phyloP scores from a whole-genome alignment of 92 coral and sea anemone species.

The Micromussa lordhowensis region DNA sequence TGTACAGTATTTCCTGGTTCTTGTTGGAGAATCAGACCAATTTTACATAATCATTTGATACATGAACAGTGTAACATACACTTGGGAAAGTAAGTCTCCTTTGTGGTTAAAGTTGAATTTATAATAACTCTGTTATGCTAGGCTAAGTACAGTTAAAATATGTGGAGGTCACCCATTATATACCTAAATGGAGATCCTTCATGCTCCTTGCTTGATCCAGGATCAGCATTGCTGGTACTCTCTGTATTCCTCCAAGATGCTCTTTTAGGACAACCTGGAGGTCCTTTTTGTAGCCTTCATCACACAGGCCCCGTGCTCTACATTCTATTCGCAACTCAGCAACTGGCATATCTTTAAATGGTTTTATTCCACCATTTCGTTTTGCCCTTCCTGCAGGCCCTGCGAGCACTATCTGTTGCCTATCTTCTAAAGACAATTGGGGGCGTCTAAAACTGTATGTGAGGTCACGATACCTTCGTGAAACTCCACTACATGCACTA shows the following conservation, averaged over 20 bases:
- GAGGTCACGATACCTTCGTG: neutral
- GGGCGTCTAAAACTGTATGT: neutral
- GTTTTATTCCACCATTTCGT: neutral
- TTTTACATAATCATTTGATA: too few species aligned
- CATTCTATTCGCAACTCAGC: constrained; percentile 2
- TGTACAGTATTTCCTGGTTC: neutral
- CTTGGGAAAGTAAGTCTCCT: too few species aligned
- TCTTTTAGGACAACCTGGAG: neutral
- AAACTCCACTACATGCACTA: neutral
- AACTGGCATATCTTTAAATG: neutral
- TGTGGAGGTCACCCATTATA: too few species aligned
- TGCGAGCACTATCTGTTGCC: neutral
- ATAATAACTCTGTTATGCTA: too few species aligned
- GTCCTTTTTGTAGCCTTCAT: neutral
- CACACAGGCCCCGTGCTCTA: neutral
- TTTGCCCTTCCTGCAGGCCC: constrained; percentile 20
- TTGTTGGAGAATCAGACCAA: too few species aligned
- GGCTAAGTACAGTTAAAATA: too few species aligned
- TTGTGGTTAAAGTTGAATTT: too few species aligned
- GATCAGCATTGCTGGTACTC: constrained; percentile 10
- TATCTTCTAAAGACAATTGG: neutral
- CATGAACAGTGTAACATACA: too few species aligned
- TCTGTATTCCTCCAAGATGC: constrained; percentile 4
- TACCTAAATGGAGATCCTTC: constrained; percentile 10
- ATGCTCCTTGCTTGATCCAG: neutral